Evolutionary conservation across 1,140 invertebrate genomes (phyloP), one percentile per base, ranked within the genome.

Genomic region (Brachionus paranguensis): DNA sequence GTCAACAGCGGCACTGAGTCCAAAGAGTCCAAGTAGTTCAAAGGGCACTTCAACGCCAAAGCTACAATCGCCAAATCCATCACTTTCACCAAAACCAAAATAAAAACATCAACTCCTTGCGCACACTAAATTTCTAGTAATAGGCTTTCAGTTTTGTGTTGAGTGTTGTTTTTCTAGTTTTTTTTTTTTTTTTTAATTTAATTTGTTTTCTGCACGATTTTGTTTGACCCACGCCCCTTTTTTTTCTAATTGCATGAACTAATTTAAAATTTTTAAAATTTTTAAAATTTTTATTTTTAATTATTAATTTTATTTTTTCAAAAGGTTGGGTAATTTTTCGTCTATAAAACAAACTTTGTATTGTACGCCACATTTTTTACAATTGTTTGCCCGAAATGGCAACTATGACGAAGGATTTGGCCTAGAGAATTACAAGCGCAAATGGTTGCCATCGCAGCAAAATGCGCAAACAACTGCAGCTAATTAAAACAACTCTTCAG

Each of bases 331-430:
- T 27, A 81, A 81, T 47, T 81, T 81, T 81, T 81, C 78, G 37
- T 81, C 78, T 37, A 37, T 81, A n/a, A 81, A 81, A 81, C 78
- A 81, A 60, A 81, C 78, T 27, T 55, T 81, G 14, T 94, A 93
- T 87, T 94, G 94, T 88, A 93, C 92, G 78, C 92, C 93, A 5
- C 94, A 94, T 87, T 94, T 94, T 89, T 94, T 94, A 87, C 93
- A 94, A 87, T 90, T 94, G 2, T 94, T 94, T 88, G 93, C 93
- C 86, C 91, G 93, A n/a, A 93, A 94, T 89, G 94, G 94, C 50
- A 94, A 94, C 89, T 94, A 95, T 87, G 94, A 95, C 86, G 93
- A 94, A 87, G 93, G 93, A 29, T 94, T 94, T 87, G 90, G 90
- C 29, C 85, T 88, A 37, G 88, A 90, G 29, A 68, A 81, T 24